These are phyloP conservation scores for Sylvietta virens DNA, from an alignment of 2,113 vertebrate species.

Conservation along the genomic window DNA sequence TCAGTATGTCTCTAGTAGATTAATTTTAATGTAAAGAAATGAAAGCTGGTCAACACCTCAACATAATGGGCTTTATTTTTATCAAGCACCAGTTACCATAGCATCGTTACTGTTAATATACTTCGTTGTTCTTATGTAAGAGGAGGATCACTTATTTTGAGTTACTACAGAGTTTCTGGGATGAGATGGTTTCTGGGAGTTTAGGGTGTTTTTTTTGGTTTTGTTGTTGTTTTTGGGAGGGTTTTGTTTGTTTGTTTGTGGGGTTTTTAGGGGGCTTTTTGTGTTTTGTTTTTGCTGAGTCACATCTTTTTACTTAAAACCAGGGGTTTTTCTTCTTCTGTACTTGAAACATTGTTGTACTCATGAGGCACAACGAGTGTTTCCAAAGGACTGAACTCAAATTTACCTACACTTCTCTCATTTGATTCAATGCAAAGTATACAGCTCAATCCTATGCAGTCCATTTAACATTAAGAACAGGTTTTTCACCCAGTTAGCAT, in stretches of 20 bases:
- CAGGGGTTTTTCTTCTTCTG: not conserved
- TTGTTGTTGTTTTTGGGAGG: not conserved
- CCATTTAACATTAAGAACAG: slow-evolving; percentile 45
- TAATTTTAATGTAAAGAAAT: not conserved
- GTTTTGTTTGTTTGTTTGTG: no score
- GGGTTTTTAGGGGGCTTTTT: not conserved
- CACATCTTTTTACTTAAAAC: not conserved
- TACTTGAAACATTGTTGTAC: not conserved
- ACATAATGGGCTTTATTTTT: not conserved
- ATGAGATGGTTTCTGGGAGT: not conserved
- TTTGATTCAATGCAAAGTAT: not conserved
- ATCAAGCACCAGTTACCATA: not conserved
- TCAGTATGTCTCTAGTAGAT: not conserved
- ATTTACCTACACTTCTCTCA: not conserved
- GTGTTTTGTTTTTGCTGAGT: not conserved
- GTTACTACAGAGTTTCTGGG: not conserved
- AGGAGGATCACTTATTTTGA: not conserved
- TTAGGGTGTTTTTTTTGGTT: accelerated
- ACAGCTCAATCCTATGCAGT: slow-evolving; percentile 25
- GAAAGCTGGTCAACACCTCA: not conserved
- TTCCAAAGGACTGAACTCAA: not conserved
- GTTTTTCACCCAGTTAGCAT: slow-evolving; percentile 28
- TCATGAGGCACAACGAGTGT: not conserved
- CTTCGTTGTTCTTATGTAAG: not conserved
- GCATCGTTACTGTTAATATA: not conserved